Percentiles rank a stretch among this genome's conserved stretches.
Conservation (phyloP, 2,113 vertebrate species). For the Strix uralensis region DNA sequence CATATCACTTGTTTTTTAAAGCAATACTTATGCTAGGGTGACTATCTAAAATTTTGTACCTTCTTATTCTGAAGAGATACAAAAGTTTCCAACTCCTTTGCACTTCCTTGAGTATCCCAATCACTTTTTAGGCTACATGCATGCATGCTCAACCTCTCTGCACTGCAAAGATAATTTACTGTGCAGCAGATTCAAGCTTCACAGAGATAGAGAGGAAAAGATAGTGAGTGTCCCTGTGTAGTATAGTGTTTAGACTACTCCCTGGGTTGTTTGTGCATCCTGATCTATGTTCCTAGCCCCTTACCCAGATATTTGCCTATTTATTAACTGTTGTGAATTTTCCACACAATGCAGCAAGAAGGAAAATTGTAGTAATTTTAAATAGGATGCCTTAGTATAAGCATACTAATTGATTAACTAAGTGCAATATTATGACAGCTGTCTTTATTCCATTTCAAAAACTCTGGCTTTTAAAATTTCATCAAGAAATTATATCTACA, state of each 20-base stretch:
- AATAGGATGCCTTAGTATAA: neutral
- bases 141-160: fast-evolving
- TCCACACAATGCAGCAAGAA: neutral
- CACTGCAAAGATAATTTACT: neutral
- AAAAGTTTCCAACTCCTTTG: neutral
- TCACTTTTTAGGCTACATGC: neutral
- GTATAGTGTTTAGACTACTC: neutral
- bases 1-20: neutral
- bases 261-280: neutral
- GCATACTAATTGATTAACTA: neutral
- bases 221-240: neutral
- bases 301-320: neutral
- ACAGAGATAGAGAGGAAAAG: neutral
- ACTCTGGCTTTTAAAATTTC: neutral
- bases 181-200: neutral
- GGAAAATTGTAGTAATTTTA: neutral
- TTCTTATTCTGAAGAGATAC: neutral
- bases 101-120: neutral
- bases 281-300: neutral
- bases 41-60: neutral
- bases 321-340: neutral
- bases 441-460: neutral
- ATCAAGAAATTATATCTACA: neutral
- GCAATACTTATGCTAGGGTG: neutral
- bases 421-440: neutral